These are phyloP conservation scores for Gymnocypris eckloni DNA, from an alignment of 2,797 vertebrate genomes.

Conservation along the genomic window DNA sequence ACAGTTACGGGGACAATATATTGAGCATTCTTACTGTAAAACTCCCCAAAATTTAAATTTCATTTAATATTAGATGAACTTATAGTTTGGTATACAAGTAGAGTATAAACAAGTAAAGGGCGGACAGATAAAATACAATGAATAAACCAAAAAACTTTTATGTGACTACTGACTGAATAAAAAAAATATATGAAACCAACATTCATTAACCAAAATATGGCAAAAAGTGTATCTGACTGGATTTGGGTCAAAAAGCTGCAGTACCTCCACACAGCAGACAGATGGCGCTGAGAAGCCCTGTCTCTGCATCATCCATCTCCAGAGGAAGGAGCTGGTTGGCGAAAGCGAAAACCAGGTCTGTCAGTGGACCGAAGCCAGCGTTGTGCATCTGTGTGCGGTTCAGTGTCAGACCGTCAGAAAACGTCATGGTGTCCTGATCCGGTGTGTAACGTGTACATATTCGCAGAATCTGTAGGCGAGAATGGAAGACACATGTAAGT, in stretches of 20 bases:
- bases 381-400: constrained; percentile 99
- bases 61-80: neutral
- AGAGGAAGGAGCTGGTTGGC: constrained; percentile 94
- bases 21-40: neutral
- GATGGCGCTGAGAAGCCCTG: constrained; percentile 94
- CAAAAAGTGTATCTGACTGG: too few relatives aligned
- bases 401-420: constrained; percentile 94
- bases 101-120: neutral
- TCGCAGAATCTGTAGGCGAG: constrained; percentile 85
- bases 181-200: neutral
- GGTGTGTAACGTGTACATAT: constrained; percentile 98
- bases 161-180: neutral
- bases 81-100: neutral
- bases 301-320: constrained; percentile 95
- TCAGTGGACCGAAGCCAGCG: constrained; percentile 94
- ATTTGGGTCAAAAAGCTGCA: constrained; percentile 4
- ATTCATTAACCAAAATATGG: neutral
- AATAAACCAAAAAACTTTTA: neutral
- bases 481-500: neutral
- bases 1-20: neutral
- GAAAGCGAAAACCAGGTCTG: constrained; percentile 96
- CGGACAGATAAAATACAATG: neutral
- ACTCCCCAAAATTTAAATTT: neutral
- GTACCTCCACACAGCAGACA: constrained; percentile 97
- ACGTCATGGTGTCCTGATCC: constrained; percentile 98